Evolutionary conservation across 2,113 vertebrate species (phyloP).

Genomic region (Misgurnus anguillicaudatus): DNA sequence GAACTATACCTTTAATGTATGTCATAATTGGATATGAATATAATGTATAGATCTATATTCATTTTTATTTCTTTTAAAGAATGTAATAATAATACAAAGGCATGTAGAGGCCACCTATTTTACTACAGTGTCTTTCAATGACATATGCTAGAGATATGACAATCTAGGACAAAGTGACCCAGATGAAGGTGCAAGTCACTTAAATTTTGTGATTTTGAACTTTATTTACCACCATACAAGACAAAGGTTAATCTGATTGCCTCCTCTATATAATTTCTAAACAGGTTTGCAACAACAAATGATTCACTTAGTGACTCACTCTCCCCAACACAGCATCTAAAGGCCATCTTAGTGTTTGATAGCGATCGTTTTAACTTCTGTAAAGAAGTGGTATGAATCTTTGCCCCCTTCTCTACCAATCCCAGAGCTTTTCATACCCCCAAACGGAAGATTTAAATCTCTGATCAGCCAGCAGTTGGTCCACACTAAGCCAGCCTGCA

Average conservation of each 20-base stretch:
- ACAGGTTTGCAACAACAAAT: background rate
- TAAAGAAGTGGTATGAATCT: slow-evolving; percentile 95
- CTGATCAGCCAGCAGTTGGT: slow-evolving; percentile 96
- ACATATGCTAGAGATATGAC: too few species aligned
- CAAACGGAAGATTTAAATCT: slow-evolving; percentile 95
- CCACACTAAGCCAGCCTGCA: slow-evolving; percentile 92
- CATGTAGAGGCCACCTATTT: too few species aligned
- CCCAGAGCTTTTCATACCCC: slow-evolving; percentile 94
- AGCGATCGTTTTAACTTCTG: slow-evolving; percentile 91
- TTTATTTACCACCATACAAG: background rate
- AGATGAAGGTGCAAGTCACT: background rate
- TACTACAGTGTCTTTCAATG: too few species aligned
- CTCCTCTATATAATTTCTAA: background rate
- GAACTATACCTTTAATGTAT: too few species aligned
- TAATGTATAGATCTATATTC: too few species aligned
- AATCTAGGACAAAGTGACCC: too few species aligned
- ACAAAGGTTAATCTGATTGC: background rate
- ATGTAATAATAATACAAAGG: too few species aligned
- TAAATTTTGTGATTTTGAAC: background rate
- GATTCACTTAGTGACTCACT: background rate
- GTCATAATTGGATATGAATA: too few species aligned
- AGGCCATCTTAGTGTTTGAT: slow-evolving; percentile 83
- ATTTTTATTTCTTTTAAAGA: too few species aligned
- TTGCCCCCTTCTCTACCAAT: slow-evolving; percentile 91
- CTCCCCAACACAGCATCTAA: background rate